These are phyloP conservation scores for Mnemiopsis leidyi DNA, from an alignment of 37 sponge, comb jelly and placozoan genomes.

Conservation along the genomic window DNA sequence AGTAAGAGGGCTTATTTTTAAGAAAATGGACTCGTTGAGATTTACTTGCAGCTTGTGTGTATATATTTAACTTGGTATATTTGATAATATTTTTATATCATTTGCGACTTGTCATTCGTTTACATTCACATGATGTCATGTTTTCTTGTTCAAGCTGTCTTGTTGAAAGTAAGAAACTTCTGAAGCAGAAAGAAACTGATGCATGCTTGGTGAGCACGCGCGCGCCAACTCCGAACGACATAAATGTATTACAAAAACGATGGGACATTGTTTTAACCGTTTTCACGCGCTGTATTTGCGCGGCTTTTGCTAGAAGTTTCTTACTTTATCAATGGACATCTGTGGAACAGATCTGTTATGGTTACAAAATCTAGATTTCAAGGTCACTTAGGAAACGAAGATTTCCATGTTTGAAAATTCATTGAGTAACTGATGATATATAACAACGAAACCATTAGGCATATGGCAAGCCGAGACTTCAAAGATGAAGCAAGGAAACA, in stretches of 20 bases:
- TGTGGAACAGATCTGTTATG: not conserved
- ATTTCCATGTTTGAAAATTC: too few species aligned
- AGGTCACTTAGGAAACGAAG: too few species aligned
- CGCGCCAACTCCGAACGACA: constrained; percentile 29
- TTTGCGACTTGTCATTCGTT: not conserved
- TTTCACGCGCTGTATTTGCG: not conserved
- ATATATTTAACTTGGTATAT: constrained; percentile 58
- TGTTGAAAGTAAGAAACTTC: not conserved
- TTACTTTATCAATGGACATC: not conserved
- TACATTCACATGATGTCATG: not conserved
- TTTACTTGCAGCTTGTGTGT: constrained; percentile 57
- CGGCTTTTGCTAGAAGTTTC: constrained; percentile 40
- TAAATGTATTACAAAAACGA: not conserved
- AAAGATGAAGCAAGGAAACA: too few species aligned
- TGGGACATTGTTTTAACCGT: constrained; percentile 1
- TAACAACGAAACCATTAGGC: too few species aligned
- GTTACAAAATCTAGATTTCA: not conserved
- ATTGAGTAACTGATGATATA: too few species aligned
- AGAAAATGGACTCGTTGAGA: constrained; percentile 13
- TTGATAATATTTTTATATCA: constrained; percentile 63
- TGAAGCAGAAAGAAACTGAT: not conserved
- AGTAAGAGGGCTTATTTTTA: not conserved
- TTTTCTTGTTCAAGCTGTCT: not conserved
- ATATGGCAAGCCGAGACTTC: too few species aligned
- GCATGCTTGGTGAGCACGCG: not conserved